phyloP scores from a whole-genome alignment of 2,797 vertebrate species.

The Paguma larvata region DNA sequence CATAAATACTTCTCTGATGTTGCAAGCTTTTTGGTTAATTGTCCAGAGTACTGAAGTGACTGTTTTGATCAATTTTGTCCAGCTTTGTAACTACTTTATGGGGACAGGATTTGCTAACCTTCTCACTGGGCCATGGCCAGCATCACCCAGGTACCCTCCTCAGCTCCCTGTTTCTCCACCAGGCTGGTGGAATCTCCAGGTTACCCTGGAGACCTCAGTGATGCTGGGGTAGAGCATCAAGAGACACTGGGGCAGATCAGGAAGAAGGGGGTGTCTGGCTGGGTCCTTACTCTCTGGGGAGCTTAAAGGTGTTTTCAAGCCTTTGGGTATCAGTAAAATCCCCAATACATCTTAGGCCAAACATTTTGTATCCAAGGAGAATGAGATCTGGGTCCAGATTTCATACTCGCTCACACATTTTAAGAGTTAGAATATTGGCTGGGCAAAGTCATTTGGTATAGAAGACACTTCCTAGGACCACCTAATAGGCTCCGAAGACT shows the following conservation, averaged over 20 bases:
- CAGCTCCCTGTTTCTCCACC: neutral
- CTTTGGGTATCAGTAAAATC: conserved; percentile 2
- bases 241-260: neutral
- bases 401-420: neutral
- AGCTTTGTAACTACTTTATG: neutral
- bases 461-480: neutral
- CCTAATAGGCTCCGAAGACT: neutral
- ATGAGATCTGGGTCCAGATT: neutral
- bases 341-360: neutral
- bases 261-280: neutral
- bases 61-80: neutral
- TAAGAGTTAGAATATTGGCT: neutral
- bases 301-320: neutral
- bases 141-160: neutral
- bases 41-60: neutral
- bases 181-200: neutral
- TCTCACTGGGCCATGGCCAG: neutral
- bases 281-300: neutral
- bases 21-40: neutral
- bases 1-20: neutral
- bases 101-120: neutral
- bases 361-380: neutral
- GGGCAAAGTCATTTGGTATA: neutral
- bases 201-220: neutral
- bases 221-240: neutral